Evolutionary conservation across 1,140 invertebrate genomes (phyloP), one percentile per base, ranked within the genome.

Genomic region (Drosophila albomicans): DNA sequence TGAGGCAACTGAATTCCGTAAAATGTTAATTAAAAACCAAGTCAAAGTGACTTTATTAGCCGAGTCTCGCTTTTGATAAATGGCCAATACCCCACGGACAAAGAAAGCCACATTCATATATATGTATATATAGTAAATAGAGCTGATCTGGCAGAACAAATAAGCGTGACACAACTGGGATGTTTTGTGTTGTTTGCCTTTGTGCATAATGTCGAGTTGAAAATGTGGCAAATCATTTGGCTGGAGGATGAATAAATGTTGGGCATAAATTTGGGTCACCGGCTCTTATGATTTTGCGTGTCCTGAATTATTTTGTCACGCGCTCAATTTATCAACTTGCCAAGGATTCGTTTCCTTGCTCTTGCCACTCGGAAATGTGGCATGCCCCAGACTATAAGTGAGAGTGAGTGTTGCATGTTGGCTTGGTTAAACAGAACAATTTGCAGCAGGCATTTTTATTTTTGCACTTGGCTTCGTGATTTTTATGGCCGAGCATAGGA

Each of bases 391-490:
- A 38, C 20, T 25, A 25, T 4, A 25, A 25, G 3, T 25, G 20
- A 41, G 38, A 48, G 41, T 15, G 20, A 25, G 41, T 51, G 62
- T 65, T 66, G 63, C 64, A 73, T 68, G 64, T 58, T 46, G 28
- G 32, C 15, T 56, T 25, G 41, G 35, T n/a, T 45, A 78, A 82
- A 69, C 79, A 82, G 75, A 82, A 70, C 75, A 82, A 82, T 75
- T 82, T 82, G 69, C 65, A 46, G 70, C 59, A 57, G 62, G 54
- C 38, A 68, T 79, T 73, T 79, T 48, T 49, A 6, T 32, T 5
- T 32, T 8, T 38, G 51, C 13, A 43, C 11, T 32, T 11, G 30
- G 10, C 15, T 74, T 56, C 48, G 59, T 70, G 56, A 75, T 77
- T 78, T 68, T 63, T 11, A 45, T 52, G 61, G n/a, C 11, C 13